These are phyloP conservation scores for Threskiornis aethiopicus DNA, from an alignment of 2,797 vertebrate genomes.

Conservation along the genomic window DNA sequence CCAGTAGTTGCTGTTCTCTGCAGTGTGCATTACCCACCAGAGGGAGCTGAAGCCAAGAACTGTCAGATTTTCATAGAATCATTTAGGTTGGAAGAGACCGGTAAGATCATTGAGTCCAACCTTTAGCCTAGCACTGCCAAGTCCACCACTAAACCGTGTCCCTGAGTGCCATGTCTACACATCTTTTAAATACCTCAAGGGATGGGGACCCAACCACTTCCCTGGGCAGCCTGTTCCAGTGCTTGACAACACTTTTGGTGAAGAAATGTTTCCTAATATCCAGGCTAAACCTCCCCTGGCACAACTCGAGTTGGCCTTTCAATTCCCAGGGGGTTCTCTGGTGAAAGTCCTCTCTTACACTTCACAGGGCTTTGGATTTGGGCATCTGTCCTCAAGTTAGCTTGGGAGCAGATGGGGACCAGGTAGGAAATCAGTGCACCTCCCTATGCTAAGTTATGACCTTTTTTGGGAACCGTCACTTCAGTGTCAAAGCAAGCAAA, in stretches of 20 bases:
- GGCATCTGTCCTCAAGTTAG: neutral
- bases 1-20: neutral
- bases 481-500: neutral
- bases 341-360: neutral
- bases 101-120: neutral
- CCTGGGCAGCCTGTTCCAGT: neutral
- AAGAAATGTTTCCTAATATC: neutral
- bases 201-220: neutral
- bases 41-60: conserved; percentile 28
- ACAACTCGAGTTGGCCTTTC: neutral
- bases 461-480: neutral
- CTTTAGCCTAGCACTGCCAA: neutral
- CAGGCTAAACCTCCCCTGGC: neutral
- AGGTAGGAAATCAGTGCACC: neutral
- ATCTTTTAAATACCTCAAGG: neutral
- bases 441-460: neutral
- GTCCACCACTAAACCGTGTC: neutral
- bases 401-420: neutral
- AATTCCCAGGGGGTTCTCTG: neutral
- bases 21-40: conserved; percentile 10
- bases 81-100: neutral
- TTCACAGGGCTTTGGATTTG: neutral
- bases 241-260: neutral
- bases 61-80: neutral
- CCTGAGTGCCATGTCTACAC: neutral